Conservation (phyloP, 1,140 invertebrate genomes). For the Polypedilum pembai region DNA sequence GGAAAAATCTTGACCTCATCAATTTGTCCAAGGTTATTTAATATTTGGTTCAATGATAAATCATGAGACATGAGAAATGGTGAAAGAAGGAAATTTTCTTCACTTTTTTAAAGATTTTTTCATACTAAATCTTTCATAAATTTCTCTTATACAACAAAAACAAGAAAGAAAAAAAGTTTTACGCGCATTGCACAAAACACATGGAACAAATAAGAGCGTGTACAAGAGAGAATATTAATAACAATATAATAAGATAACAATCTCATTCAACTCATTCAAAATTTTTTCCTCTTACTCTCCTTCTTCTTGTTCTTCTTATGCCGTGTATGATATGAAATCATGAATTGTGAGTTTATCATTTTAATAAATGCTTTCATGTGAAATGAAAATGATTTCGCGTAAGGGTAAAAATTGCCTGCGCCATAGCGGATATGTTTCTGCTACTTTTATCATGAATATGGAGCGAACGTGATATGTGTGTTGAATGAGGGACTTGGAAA, state of each 20-base stretch:
- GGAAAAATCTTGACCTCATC: too few relatives aligned
- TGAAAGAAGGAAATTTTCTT: too few relatives aligned
- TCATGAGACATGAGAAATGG: too few relatives aligned
- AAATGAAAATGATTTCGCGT: neutral
- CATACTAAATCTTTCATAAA: too few relatives aligned
- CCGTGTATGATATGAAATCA: neutral
- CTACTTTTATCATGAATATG: neutral
- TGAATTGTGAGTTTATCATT: conserved; percentile 12
- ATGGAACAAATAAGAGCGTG: neutral
- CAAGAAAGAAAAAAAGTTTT: too few relatives aligned
- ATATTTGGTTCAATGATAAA: too few relatives aligned
- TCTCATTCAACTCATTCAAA: too few relatives aligned
- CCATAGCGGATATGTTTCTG: neutral
- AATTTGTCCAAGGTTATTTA: too few relatives aligned
- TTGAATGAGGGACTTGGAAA: neutral
- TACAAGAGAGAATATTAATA: neutral
- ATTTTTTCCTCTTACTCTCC: too few relatives aligned
- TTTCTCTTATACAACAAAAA: too few relatives aligned
- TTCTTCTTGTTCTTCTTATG: neutral
- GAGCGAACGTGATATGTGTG: neutral
- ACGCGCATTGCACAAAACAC: neutral
- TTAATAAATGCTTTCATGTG: neutral
- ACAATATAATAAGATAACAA: too few relatives aligned
- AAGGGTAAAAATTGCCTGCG: neutral
- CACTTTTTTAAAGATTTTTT: too few relatives aligned